A percentile compares a stretch with the other conserved stretches of the same genome.
Evolutionary conservation across 2,797 vertebrate species (phyloP).

Genomic region (Liasis olivaceus): DNA sequence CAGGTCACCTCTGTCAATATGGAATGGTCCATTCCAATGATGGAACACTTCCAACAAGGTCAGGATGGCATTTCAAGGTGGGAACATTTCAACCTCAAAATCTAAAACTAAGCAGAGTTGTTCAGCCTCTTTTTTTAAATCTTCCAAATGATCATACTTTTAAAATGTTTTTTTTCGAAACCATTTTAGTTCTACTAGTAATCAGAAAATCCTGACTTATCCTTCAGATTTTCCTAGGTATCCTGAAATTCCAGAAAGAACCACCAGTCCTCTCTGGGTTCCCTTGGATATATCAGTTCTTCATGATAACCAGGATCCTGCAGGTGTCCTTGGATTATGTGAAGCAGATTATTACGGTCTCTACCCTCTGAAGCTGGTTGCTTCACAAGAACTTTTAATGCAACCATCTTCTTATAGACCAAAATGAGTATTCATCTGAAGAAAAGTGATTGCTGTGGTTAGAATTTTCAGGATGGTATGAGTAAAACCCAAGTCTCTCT

Average conservation of each 20-base stretch:
- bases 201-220: not conserved
- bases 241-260: conserved; percentile 70
- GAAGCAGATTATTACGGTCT: conserved; percentile 78
- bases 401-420: not conserved
- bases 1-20: no score
- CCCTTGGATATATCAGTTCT: conserved; percentile 69
- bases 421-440: not conserved
- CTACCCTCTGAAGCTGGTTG: conserved; percentile 71
- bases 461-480: not conserved
- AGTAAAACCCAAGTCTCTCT: not conserved
- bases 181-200: no score
- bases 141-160: not conserved
- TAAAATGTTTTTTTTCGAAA: not conserved
- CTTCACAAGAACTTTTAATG: conserved; percentile 77
- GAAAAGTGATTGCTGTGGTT: no score
- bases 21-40: no score
- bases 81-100: no score
- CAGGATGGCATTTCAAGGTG: no score
- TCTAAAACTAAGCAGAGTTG: no score
- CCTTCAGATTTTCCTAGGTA: conserved; percentile 73
- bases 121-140: no score
- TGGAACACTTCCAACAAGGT: no score
- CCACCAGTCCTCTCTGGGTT: conserved; percentile 67
- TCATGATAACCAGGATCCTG: conserved; percentile 62
- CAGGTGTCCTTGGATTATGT: conserved; percentile 73